Conservation (phyloP, 2,113 vertebrate species). For the Microtus pennsylvanicus region DNA sequence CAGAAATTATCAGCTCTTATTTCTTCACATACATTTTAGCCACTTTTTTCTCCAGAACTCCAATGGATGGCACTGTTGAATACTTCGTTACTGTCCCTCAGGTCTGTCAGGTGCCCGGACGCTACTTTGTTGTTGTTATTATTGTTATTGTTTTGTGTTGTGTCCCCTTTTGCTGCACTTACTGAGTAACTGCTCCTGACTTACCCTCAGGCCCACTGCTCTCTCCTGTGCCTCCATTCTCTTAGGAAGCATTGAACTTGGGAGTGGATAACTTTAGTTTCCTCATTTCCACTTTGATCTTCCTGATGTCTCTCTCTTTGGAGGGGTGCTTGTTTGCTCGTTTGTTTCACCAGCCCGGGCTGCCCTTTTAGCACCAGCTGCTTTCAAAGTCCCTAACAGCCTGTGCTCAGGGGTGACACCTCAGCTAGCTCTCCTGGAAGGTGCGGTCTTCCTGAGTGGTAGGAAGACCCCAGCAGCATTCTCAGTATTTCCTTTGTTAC, state of each 20-base stretch:
- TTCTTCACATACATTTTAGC: background rate
- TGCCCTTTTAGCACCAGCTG: background rate
- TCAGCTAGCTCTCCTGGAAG: background rate
- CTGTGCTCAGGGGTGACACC: too few relatives aligned
- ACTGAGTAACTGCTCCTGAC: background rate
- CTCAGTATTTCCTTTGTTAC: background rate
- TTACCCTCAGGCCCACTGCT: background rate
- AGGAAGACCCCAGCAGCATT: background rate
- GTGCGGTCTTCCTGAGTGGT: background rate
- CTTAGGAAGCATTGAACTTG: background rate
- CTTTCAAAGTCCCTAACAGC: background rate
- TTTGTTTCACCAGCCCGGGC: background rate
- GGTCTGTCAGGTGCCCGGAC: background rate
- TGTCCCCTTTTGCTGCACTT: too few relatives aligned
- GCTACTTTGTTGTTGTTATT: background rate
- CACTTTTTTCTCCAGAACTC: background rate
- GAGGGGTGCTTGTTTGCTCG: background rate
- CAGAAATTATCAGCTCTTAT: background rate
- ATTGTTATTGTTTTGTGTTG: too few relatives aligned
- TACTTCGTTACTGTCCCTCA: background rate
- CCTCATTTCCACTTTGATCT: background rate
- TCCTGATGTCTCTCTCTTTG: too few relatives aligned
- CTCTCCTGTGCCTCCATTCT: too few relatives aligned
- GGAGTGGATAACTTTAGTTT: background rate
- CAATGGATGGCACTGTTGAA: background rate